Evolutionary conservation across 2,888 invertebrate species (phyloP).

Genomic region (Metellina segmentata): DNA sequence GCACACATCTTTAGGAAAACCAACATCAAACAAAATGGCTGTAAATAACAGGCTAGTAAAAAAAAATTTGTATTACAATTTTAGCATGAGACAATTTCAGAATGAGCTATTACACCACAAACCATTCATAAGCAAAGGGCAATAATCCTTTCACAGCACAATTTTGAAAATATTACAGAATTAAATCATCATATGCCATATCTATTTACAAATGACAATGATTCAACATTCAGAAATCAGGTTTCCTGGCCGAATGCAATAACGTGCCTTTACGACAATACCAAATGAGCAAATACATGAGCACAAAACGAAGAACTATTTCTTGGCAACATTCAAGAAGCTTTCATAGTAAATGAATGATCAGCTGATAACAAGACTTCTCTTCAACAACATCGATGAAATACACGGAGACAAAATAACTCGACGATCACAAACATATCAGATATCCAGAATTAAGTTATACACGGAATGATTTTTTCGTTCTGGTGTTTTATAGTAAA

Average conservation of each 20-base stretch:
- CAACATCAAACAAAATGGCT: background rate
- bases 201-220: constrained; percentile 60
- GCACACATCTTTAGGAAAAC: constrained; percentile 23
- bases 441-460: constrained; percentile 74
- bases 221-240: constrained; percentile 62
- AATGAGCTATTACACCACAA: background rate
- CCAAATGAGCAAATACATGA: constrained; percentile 42
- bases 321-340: constrained; percentile 68
- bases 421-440: constrained; percentile 65
- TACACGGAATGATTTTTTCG: constrained; percentile 75
- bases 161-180: constrained; percentile 35
- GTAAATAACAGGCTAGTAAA: no score
- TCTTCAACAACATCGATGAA: constrained; percentile 51
- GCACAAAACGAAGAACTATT: constrained; percentile 54
- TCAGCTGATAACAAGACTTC: constrained; percentile 51
- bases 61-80: no score
- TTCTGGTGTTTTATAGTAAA: constrained; percentile 67
- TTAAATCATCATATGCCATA: constrained; percentile 47
- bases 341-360: constrained; percentile 43
- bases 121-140: constrained; percentile 17
- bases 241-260: constrained; percentile 26
- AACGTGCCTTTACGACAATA: constrained; percentile 13
- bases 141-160: constrained; percentile 8
- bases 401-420: constrained; percentile 54
- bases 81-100: no score